A percentile compares a stretch with the other conserved stretches of the same genome.
Evolutionary conservation across 2,797 vertebrate species (phyloP).

Genomic region (Tamandua tetradactyla): DNA sequence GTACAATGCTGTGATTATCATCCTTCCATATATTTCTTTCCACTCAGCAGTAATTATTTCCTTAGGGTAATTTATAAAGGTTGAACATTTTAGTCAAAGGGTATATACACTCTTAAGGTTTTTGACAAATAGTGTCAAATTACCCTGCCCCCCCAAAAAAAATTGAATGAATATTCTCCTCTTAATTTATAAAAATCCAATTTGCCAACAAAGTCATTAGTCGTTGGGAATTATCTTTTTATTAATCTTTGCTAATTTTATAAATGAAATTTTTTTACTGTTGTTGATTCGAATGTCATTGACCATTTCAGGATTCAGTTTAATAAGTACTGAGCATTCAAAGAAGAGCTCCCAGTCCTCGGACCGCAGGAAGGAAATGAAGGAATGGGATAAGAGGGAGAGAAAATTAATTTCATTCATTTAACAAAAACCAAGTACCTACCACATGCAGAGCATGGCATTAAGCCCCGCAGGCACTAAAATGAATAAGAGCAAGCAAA

Average conservation of each 20-base stretch:
- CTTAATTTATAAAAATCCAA: constrained; percentile 28
- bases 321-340: neutral
- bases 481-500: neutral
- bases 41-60: neutral
- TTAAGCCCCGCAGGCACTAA: neutral
- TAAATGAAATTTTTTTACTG: constrained; percentile 5
- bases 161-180: neutral
- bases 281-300: constrained; percentile 26
- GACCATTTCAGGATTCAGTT: neutral
- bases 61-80: neutral
- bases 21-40: neutral
- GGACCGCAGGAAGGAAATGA: neutral
- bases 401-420: neutral
- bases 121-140: neutral
- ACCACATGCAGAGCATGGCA: neutral
- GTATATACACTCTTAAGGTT: neutral
- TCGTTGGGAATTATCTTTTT: neutral
- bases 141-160: neutral
- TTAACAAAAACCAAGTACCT: constrained; percentile 3
- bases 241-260: neutral
- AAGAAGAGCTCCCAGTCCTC: neutral
- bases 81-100: neutral
- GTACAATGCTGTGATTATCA: neutral
- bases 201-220: neutral
- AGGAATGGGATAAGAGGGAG: neutral